Evolutionary conservation across 2,113 vertebrate species (phyloP), one percentile per base, ranked within the genome.

Genomic region (Nesospiza acunhae): DNA sequence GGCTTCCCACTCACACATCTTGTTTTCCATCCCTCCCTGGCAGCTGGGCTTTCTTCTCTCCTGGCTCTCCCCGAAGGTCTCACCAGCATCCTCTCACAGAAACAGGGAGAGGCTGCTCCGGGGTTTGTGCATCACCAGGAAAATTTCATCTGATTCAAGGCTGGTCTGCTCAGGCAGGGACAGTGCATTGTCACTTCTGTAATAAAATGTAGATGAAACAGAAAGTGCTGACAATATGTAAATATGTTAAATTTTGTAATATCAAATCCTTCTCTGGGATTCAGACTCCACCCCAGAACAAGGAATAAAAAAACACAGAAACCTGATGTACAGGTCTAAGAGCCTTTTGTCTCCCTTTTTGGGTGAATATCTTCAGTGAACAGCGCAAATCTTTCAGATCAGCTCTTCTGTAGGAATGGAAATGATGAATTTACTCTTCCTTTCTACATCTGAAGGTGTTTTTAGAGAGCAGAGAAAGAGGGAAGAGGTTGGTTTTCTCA

Each of bases 201-300:
- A 93, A 76, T 56, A 52, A 80, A 78, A 87, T 21, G 11, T 6
- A 55, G 10, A 37, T 55, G 78, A 74, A 80, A 42, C 39, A 59
- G 6, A 69, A 19, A 53, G 10, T 1, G 2, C 10, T 42, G 44
- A 26, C 46, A 37, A 35, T 13, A 27, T 1, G 8, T 2, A 37
- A 59, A 37, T 60, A 37, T 8, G 35, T 27, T 27, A 26, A 17
- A 12, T 18, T 26, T 26, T 60, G 58, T 60, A 60, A 18, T 60
- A 21, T 27, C 17, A 56, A 87, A 39, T 21, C 17, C 33, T 69
- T 62, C 68, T 44, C 35, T 41, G 53, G 31, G 37, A 63, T 60
- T 64, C 52, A 53, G 35, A 18, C 16, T 66, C 55, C 23, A 13
- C 11, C 42, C 22, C 27, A 64, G 33, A 59, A 46, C 21, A 15